Evolutionary conservation across 1,140 invertebrate genomes (phyloP).

Genomic region (Danaus melanippus): DNA sequence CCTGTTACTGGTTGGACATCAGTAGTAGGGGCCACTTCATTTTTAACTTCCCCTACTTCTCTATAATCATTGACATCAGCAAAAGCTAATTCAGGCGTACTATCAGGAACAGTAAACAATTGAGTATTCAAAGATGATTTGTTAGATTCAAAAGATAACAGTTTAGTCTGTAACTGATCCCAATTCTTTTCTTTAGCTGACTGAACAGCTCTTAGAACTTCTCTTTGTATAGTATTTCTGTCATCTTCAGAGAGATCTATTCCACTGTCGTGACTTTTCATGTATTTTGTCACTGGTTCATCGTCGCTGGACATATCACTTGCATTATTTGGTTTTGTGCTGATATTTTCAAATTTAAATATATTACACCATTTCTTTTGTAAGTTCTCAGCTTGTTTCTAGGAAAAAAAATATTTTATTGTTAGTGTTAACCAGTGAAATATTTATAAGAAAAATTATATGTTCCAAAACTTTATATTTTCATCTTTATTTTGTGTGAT

Average conservation of each 20-base stretch:
- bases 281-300: conserved; percentile 58
- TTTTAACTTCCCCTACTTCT: conserved; percentile 32
- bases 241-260: conserved; percentile 47
- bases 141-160: too few relatives aligned
- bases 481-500: too few relatives aligned
- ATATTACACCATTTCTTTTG: conserved; percentile 28
- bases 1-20: not conserved
- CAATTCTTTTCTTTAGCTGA: conserved; percentile 17
- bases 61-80: conserved; percentile 43
- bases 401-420: conserved; percentile 9
- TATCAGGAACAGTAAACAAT: not conserved
- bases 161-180: not conserved
- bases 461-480: too few relatives aligned
- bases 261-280: conserved; percentile 37
- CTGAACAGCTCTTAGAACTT: conserved; percentile 37
- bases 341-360: conserved; percentile 19
- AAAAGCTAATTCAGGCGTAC: conserved; percentile 38
- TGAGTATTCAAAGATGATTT: too few relatives aligned
- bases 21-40: conserved; percentile 13
- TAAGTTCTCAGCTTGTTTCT: conserved; percentile 32
- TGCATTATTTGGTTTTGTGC: not conserved
- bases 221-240: conserved; percentile 40
- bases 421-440: conserved; percentile 7
- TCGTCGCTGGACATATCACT: conserved; percentile 37
- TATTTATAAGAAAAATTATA: not conserved